Evolutionary conservation across 2,113 vertebrate species (phyloP).

Genomic region (Apodemus speciosus): DNA sequence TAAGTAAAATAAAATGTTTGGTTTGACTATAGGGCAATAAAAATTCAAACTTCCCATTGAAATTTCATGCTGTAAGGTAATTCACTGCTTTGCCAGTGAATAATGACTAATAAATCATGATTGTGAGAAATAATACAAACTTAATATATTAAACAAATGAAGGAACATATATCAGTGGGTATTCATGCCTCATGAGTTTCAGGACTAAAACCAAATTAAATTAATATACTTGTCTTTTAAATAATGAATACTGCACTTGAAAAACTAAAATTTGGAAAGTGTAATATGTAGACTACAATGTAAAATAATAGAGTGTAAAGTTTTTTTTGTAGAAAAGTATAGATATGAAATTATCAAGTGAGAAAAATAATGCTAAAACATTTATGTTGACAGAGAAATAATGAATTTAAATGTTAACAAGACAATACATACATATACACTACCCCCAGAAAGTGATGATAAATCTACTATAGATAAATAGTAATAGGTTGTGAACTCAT

Average conservation of each 20-base stretch:
- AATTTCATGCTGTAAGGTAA: background rate
- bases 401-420: background rate
- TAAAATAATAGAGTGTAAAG: background rate
- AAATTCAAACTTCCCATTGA: background rate
- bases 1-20: background rate
- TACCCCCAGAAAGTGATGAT: background rate
- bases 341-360: background rate
- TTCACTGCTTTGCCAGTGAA: background rate
- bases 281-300: background rate
- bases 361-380: background rate
- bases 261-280: background rate
- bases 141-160: background rate
- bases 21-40: background rate
- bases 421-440: background rate
- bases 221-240: background rate
- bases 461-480: background rate
- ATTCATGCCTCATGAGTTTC: background rate
- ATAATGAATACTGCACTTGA: background rate
- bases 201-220: conserved; percentile 25
- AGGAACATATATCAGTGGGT: background rate
- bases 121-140: background rate
- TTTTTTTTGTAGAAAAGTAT: background rate
- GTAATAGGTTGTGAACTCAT: background rate
- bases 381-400: background rate
- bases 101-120: background rate